These are phyloP conservation scores for Gasteruption jaculator DNA, from an alignment of 2,888 invertebrate species.

Conservation along the genomic window DNA sequence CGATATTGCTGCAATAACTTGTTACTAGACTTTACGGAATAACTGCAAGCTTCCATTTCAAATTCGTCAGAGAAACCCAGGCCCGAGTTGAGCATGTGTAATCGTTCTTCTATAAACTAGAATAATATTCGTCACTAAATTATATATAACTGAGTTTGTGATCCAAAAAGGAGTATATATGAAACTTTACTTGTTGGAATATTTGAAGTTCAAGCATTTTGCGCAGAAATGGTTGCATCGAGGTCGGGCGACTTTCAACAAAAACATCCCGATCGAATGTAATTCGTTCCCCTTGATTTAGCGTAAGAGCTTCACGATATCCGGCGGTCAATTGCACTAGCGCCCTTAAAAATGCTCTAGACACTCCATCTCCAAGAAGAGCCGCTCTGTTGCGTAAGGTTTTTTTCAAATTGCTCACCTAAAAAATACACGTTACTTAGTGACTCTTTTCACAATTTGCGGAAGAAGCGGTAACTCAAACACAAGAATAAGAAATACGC, in stretches of 20 bases:
- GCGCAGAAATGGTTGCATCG: slow-evolving; percentile 83
- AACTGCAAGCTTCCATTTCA: slow-evolving; percentile 79
- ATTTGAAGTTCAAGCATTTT: slow-evolving; percentile 92
- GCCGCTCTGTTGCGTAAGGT: slow-evolving; percentile 73
- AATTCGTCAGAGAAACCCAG: slow-evolving; percentile 92
- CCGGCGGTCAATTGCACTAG: slow-evolving; percentile 93
- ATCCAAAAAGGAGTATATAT: background rate
- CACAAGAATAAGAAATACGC: too few species aligned
- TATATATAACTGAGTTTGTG: background rate
- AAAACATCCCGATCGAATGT: slow-evolving; percentile 86
- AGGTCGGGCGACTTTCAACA: slow-evolving; percentile 76
- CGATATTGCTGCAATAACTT: slow-evolving; percentile 68
- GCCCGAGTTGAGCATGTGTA: slow-evolving; percentile 90
- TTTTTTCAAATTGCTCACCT: slow-evolving; percentile 72
- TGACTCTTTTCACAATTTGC: too few species aligned
- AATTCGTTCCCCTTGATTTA: slow-evolving; percentile 66
- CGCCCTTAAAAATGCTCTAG: slow-evolving; percentile 86
- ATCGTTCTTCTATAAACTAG: slow-evolving; percentile 90
- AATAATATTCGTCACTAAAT: too few species aligned
- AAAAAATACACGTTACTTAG: slow-evolving; percentile 34
- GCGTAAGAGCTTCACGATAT: slow-evolving; percentile 85
- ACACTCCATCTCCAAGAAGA: slow-evolving; percentile 84
- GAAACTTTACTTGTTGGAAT: slow-evolving; percentile 73
- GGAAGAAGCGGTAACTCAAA: too few species aligned
- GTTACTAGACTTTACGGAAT: slow-evolving; percentile 63